Evolutionary conservation across 2,113 vertebrate species (phyloP).

Genomic region (Ondatra zibethicus): DNA sequence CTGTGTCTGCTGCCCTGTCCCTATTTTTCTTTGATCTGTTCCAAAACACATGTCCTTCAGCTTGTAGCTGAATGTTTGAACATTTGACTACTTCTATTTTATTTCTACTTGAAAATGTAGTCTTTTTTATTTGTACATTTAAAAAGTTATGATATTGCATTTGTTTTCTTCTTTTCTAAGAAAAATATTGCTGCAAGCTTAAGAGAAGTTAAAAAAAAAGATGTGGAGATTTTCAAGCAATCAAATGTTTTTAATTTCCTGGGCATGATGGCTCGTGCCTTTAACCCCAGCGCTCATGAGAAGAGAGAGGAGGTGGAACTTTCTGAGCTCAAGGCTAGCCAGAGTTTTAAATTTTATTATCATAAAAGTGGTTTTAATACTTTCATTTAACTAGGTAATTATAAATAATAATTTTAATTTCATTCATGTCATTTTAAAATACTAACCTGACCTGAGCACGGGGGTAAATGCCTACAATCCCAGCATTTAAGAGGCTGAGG

Average conservation of each 20-base stretch:
- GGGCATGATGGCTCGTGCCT: too few relatives aligned
- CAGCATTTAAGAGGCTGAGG: neutral
- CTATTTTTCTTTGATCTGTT: constrained; percentile 5
- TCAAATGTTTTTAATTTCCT: neutral
- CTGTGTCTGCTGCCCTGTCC: neutral
- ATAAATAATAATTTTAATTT: constrained; percentile 9
- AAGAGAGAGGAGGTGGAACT: neutral
- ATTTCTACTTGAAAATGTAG: neutral
- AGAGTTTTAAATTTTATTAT: neutral
- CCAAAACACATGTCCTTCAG: neutral
- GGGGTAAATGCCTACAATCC: neutral
- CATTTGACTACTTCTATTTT: neutral
- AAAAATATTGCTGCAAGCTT: neutral
- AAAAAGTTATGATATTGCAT: neutral
- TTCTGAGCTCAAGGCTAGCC: neutral
- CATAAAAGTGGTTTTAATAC: neutral
- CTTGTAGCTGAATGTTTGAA: neutral
- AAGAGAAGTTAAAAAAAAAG: neutral
- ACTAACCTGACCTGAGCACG: neutral
- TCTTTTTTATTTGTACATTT: neutral
- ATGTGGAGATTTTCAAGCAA: neutral
- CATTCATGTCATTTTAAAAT: neutral
- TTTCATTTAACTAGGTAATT: neutral
- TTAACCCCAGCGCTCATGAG: neutral
- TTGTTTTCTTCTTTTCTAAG: neutral